Conservation (phyloP, 2,797 vertebrate genomes). For the Amblyopsis hoosieri region DNA sequence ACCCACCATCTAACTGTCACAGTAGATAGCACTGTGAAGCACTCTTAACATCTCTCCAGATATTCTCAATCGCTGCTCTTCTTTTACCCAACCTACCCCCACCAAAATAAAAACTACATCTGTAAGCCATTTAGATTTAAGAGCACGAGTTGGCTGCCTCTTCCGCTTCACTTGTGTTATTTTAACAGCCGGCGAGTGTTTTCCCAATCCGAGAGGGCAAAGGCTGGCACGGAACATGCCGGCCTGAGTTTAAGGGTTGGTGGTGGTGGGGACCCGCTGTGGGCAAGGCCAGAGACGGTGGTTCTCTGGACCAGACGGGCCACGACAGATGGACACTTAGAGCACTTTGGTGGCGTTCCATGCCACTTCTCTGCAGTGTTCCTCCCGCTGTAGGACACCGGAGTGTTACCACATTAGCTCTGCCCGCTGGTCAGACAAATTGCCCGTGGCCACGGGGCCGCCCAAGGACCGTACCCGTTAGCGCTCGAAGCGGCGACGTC, state of each 20-base stretch:
- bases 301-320: constrained; percentile 32
- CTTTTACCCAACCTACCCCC: not conserved
- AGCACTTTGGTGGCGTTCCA: constrained; percentile 46
- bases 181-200: constrained; percentile 73
- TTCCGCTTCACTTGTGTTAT: constrained; percentile 67
- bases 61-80: not conserved
- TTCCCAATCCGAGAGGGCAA: constrained; percentile 62
- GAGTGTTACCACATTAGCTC: constrained; percentile 41
- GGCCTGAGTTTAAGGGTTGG: constrained; percentile 21
- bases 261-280: constrained; percentile 18
- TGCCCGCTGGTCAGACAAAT: constrained; percentile 45
- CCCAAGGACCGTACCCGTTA: constrained; percentile 32
- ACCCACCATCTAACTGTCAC: too few species aligned
- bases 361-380: constrained; percentile 30
- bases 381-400: constrained; percentile 31
- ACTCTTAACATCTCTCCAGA: not conserved
- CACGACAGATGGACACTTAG: constrained; percentile 55
- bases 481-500: not conserved
- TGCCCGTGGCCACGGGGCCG: constrained; percentile 29
- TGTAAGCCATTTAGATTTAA: constrained; percentile 72
- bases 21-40: constrained; percentile 19
- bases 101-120: constrained; percentile 57
- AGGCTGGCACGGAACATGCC: constrained; percentile 57
- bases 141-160: constrained; percentile 59
- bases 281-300: constrained; percentile 35